Evolutionary conservation across 23 tunicate species (phyloP), one percentile per base, ranked within the genome.

Genomic region (Trididemnum clinides): DNA sequence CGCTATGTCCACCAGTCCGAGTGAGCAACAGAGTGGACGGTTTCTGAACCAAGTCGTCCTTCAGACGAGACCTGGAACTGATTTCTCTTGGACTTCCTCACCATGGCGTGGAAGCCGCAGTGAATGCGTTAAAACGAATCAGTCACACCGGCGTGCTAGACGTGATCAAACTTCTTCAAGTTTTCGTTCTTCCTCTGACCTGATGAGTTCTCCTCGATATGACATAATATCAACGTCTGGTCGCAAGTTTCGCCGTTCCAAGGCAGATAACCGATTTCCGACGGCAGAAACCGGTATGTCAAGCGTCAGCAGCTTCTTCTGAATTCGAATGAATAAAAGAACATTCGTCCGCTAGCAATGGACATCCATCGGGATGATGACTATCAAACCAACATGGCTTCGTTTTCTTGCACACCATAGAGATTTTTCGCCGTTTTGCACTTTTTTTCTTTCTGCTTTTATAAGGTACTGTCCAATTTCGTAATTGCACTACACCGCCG

Each of bases 281-380:
- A 85, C 80, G 4, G 80, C 82, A 6, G 80, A 72, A 15, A 57
- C 82, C 1, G 28, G 74, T 21, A 39, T 84, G 12, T 70, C 88
- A 29, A 85, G 88, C 31, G 82, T 77, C 34, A 85, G 88, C 34
- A 85, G 88, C 76, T 85, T 57, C 51, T 85, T 73, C 27, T 37
- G 84, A 57, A 57, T 39, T 19, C n/a, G n/a, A n/a, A 30, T 54
- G 97, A 35, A 69, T 5, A 87, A 92, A 92, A 3, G 91, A 2
- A 62, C 97, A 92, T 15, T 49, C 44, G 2, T 39, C 28, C 3
- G 69, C 57, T 20, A 51, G 12, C 5, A 81, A 28, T 5, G 97
- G 97, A 33, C 97, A 92, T 2, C 97, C 97, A 70, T 92, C 91
- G 15, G 97, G 97, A 36, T 92, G 97, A 44, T 76, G 29, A 10